Evolutionary conservation across 2,888 invertebrate species (phyloP).

Genomic region (Sclerodermus sp.): DNA sequence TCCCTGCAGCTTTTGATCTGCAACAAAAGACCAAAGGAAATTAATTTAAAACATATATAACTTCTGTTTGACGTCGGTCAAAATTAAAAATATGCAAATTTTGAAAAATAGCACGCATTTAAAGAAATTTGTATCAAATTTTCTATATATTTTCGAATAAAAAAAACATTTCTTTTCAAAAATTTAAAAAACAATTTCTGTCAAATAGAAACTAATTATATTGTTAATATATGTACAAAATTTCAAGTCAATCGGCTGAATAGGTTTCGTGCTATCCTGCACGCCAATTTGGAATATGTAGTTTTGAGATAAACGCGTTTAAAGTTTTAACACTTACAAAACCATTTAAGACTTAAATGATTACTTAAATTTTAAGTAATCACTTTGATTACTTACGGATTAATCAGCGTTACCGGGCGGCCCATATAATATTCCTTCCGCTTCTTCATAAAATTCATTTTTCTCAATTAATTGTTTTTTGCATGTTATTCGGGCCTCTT

Average conservation of each 20-base stretch:
- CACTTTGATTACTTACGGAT: neutral
- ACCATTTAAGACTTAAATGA: too few species aligned
- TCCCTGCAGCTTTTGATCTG: too few species aligned
- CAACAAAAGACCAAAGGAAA: too few species aligned
- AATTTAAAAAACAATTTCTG: too few species aligned
- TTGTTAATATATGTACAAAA: neutral
- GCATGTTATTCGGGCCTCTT: conserved; percentile 13
- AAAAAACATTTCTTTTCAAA: too few species aligned
- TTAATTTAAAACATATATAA: too few species aligned
- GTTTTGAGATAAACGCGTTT: neutral
- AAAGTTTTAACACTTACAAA: neutral
- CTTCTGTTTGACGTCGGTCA: too few species aligned
- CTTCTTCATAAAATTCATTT: conserved; percentile 16
- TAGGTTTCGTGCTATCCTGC: neutral
- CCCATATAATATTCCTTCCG: conserved; percentile 9
- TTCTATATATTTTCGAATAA: too few species aligned
- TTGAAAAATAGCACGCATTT: too few species aligned
- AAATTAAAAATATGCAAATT: too few species aligned
- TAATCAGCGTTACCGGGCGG: conserved; percentile 13
- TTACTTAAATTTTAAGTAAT: too few species aligned
- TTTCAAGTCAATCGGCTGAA: neutral
- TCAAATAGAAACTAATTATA: neutral
- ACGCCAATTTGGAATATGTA: neutral
- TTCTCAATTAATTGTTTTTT: conserved; percentile 7
- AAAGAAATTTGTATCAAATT: too few species aligned